These are phyloP conservation scores for Passer domesticus DNA, from an alignment of 2,113 vertebrate species.

Conservation along the genomic window DNA sequence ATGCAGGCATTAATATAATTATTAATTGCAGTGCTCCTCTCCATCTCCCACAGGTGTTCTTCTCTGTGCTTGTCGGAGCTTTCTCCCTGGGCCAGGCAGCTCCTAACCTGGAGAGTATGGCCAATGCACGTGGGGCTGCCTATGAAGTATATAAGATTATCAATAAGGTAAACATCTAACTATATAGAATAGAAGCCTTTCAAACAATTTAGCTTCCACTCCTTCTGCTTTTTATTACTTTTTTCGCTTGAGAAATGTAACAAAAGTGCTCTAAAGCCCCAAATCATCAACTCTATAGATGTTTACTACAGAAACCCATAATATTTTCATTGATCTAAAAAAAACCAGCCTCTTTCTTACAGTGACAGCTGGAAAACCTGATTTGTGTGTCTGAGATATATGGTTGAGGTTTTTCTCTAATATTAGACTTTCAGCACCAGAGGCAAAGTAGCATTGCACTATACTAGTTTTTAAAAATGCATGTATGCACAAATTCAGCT, in stretches of 20 bases:
- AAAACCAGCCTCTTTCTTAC: background rate
- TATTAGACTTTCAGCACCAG: background rate
- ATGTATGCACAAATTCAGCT: background rate
- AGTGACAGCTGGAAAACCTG: background rate
- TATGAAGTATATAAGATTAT: constrained; percentile 82
- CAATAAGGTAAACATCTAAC: constrained; percentile 67
- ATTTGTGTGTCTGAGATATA: background rate
- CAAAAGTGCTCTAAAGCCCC: background rate
- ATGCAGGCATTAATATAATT: background rate
- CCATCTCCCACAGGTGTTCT: constrained; percentile 73
- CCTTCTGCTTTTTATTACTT: too few species aligned
- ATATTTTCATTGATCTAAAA: background rate
- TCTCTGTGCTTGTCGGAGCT: constrained; percentile 74
- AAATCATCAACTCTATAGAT: background rate
- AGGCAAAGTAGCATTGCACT: background rate
- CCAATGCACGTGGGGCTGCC: constrained; percentile 82
- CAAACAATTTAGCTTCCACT: background rate
- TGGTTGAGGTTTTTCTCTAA: background rate
- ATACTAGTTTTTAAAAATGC: background rate
- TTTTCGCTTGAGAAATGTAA: background rate
- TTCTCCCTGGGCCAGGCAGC: constrained; percentile 79
- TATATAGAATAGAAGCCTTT: background rate
- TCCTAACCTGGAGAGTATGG: constrained; percentile 79
- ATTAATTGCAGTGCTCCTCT: background rate
- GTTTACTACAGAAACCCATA: background rate